Base-by-base conservation (phyloP, 2,888 invertebrate genomes). In the Standfussiana lucernea region DNA sequence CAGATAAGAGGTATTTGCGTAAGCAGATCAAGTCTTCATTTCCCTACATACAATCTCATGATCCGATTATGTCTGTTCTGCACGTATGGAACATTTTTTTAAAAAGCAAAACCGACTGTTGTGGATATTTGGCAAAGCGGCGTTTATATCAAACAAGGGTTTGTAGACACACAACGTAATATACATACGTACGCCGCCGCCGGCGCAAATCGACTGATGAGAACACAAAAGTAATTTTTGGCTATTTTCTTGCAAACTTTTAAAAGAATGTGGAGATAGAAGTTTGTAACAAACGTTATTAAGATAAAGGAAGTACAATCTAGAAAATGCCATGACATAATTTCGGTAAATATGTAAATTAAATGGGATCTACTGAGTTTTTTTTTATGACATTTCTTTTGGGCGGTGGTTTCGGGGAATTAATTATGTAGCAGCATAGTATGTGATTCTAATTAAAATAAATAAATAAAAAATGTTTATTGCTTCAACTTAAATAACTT, bases 51-150 rank as follows among this genome's bases (percentile, higher is more conserved):
- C 89, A 93, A 93, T 93, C 92, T 91, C 86, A 74, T 92, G 91
- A 94, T 94, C 93, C 89, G 93, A 92, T 93, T 93, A 93, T 89
- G 86, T 89, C 81, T 91, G 92, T 92, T 91, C 89, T 91, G 90
- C 91, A 91, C 90, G 89, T 90, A 89, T 83, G 82, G 89, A 87
- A 86, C 84, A 87, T 86, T 91, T 93, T 90, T 92, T 90, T 92
- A 82, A 88, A 92, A 92, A 90, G 92, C 90, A 82, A 91, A 92
- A 86, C 91, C 91, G 82, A 82, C 90, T 91, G 81, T 88, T 82
- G 79, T 89, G 88, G 84, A 92, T 93, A 92, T 92, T 93, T 92
- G 92, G 92, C 79, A 91, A 93, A 92, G 91, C 91, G 86, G 82
- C 90, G 90, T 91, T 92, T 91, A 90, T 91, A 85, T 90, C 89